Base-by-base conservation (phyloP, 2,113 vertebrate genomes). In the Argyrosomus japonicus region DNA sequence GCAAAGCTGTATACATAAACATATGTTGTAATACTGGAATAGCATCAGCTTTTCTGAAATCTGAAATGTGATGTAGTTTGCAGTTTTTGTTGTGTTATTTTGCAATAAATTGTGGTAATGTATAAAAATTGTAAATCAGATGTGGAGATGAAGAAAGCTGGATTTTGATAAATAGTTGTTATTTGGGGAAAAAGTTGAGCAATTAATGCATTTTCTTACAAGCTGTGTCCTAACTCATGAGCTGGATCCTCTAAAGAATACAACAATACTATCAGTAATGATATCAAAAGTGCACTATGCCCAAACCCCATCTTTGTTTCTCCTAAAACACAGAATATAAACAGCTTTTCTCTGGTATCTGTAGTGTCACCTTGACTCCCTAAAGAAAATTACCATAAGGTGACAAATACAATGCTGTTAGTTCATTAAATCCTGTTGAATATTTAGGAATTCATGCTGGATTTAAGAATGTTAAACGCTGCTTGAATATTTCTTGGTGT, bases 371-470 rank as follows among this genome's bases (percentile, higher is more conserved):
- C 67, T 56, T 67, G 67, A 72, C 45, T 50, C 3, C n/a, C 51
- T 56, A 9, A 40, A 61, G 11, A 5, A 47, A 72, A 65, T 71
- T 32, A 23, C 18, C 77, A 70, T 57, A 10, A 48, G 11, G 18
- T 43, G 29, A 45, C 60, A 71, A 75, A 76, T 10, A 58, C 54
- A 27, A 7, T 56, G 43, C 56, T n/a, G 18, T 54, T 3, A 2
- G 6, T 58, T 70, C 29, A 51, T 70, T 63, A 63, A 75, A 43
- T 48, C 27, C 58, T 51, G 36, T 19, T 79, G 63, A 79, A 74
- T 84, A 84, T 47, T 72, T 68, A 73, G 57, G 23, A 57, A 47
- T 69, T 51, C 25, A 51, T 36, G 40, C 43, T 58, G 54, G 64
- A 80, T 65, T 64, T 25, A 45, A 63, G 57, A 50, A 64, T 43